These are phyloP conservation scores for Trachelipus rathkii DNA, from an alignment of 1,140 invertebrate species.

Conservation along the genomic window DNA sequence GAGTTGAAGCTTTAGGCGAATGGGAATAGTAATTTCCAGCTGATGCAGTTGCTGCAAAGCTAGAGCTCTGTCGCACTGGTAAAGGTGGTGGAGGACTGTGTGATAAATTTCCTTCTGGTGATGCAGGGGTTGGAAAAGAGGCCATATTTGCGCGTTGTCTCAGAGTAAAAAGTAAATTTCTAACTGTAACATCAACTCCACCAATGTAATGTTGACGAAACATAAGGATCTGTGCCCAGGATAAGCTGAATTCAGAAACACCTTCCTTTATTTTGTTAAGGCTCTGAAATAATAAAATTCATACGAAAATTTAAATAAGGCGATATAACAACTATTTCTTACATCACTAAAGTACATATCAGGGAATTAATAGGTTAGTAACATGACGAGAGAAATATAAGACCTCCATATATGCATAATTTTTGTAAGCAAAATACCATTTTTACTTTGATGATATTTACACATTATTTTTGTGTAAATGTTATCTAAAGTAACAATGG, in stretches of 20 bases:
- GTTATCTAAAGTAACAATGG: too few species aligned
- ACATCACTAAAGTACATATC: too few species aligned
- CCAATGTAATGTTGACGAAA: constrained; percentile 63
- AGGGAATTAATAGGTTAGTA: too few species aligned
- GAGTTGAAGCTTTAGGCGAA: neutral
- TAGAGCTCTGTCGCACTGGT: neutral
- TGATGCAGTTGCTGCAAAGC: neutral
- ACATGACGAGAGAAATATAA: too few species aligned
- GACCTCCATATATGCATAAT: too few species aligned
- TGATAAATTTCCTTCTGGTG: constrained; percentile 22
- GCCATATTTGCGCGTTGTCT: constrained; percentile 31
- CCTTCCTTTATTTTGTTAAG: constrained; percentile 57
- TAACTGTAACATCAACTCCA: constrained; percentile 51
- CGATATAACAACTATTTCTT: too few species aligned
- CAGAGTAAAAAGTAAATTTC: constrained; percentile 36
- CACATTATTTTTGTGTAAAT: too few species aligned
- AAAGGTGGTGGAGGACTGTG: neutral
- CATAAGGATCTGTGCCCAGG: constrained; percentile 64
- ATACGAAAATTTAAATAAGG: too few species aligned
- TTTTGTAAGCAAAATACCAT: too few species aligned
- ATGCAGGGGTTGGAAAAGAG: constrained; percentile 21
- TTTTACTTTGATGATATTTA: too few species aligned
- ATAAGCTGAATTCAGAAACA: constrained; percentile 56
- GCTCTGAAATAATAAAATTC: constrained; percentile 18
- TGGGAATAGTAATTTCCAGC: neutral